Percentiles rank a stretch among this genome's conserved stretches.
Evolutionary conservation across 2,113 vertebrate genomes (phyloP).

Genomic region (Chionodraco myersi): DNA sequence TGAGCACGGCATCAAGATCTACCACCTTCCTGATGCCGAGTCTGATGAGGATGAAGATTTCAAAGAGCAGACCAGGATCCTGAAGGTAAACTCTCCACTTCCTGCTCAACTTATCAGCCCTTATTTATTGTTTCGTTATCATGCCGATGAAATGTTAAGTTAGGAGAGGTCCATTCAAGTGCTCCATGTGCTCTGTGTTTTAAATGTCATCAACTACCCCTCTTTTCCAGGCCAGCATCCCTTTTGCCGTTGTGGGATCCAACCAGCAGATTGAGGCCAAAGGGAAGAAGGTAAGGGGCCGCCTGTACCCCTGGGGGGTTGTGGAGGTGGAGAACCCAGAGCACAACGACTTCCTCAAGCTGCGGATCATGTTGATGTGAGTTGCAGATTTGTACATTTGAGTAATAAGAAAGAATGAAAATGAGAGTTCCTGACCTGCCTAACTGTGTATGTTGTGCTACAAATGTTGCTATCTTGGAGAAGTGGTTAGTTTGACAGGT

Average conservation of each 20-base stretch:
- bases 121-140: background rate
- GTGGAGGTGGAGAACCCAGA: slow-evolving; percentile 99
- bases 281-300: slow-evolving; percentile 98
- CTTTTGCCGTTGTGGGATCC: slow-evolving; percentile 97
- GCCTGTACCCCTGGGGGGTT: slow-evolving; percentile 97
- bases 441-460: background rate
- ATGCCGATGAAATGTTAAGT: no score
- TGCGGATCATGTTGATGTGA: slow-evolving; percentile 99
- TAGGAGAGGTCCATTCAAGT: background rate
- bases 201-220: background rate
- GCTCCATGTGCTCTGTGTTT: background rate
- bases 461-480: background rate
- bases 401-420: background rate
- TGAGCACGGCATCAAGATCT: slow-evolving; percentile 98
- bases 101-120: background rate
- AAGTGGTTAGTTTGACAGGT: background rate
- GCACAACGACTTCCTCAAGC: slow-evolving; percentile 98
- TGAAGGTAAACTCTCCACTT: slow-evolving; percentile 86
- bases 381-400: slow-evolving; percentile 40
- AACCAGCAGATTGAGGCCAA: slow-evolving; percentile 99
- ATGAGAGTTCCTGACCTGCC: background rate
- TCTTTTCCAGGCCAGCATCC: slow-evolving; percentile 90
- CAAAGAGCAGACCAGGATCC: slow-evolving; percentile 96
- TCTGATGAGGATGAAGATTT: slow-evolving; percentile 99
- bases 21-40: slow-evolving; percentile 97